Evolutionary conservation across 2,888 invertebrate genomes (phyloP).

Genomic region (Pristionchus entomophagus): DNA sequence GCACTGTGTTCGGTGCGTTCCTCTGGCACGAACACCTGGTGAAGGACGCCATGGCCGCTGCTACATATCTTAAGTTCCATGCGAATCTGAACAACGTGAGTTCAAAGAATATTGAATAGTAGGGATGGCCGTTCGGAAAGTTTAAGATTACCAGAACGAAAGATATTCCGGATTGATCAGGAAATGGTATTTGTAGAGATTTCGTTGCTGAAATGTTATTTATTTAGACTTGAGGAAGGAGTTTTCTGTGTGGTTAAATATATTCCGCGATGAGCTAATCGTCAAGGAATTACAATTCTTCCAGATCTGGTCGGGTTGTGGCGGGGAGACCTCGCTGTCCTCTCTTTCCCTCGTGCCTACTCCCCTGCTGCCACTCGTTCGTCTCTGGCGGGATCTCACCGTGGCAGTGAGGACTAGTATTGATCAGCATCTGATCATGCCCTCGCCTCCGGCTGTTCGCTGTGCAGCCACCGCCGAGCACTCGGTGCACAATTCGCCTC

Average conservation of each 20-base stretch:
- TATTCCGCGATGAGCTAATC: background rate
- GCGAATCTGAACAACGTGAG: constrained; percentile 74
- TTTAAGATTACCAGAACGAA: too few relatives aligned
- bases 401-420: constrained; percentile 10
- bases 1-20: constrained; percentile 96
- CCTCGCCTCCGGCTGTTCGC: constrained; percentile 79
- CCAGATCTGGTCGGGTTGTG: constrained; percentile 11
- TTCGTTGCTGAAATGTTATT: background rate
- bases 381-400: constrained; percentile 45
- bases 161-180: too few relatives aligned
- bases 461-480: background rate
- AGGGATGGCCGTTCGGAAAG: too few relatives aligned
- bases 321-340: constrained; percentile 9
- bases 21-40: constrained; percentile 98
- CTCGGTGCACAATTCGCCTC: background rate
- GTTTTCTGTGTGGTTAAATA: too few relatives aligned
- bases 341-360: constrained; percentile 42
- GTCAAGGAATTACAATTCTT: background rate
- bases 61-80: constrained; percentile 91
- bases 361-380: constrained; percentile 48
- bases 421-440: constrained; percentile 80
- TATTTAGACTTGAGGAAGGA: too few relatives aligned
- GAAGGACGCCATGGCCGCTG: constrained; percentile 97
- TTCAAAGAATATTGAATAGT: too few relatives aligned
- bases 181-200: background rate